Evolutionary conservation across 2,113 vertebrate species (phyloP), one percentile per base, ranked within the genome.

Genomic region (Calypte anna): DNA sequence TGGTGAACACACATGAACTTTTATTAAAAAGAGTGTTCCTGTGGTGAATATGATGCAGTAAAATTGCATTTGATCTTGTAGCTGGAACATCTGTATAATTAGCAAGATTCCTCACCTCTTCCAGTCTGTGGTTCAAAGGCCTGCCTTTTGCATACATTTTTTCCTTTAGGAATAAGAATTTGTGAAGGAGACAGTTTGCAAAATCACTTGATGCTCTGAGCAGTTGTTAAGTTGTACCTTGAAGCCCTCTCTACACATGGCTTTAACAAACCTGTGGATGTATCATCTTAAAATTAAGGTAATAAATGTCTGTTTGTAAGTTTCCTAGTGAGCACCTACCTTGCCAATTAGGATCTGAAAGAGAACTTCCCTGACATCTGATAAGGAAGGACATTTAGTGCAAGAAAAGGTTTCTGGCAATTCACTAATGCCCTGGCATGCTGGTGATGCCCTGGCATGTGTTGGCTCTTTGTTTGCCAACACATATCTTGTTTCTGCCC

Each of bases 21-120:
- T 84, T 28, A 23, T 90, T 93, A 89, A 91, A 92, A 83, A 86
- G 46, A 91, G 72, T 38, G 91, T 88, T 85, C 64, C 91, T 78
- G 76, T 83, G 92, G 91, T 86, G 77, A 90, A 57, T 81, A 7
- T 72, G 86, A 86, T 70, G 66, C 80, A 88, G 68, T 90, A 38
- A 90, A 95, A 95, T 23, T 77, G 63, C 80, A 86, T 86, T 72
- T 88, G 18, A 77, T 64, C 91, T 86, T 48, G 68, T 67, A 66
- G 94, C 86, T 85, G 92, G 80, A 94, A 94, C 73, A 93, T 88
- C 72, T 95, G 82, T 88, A 63, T 84, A 86, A 92, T 91, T 86
- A 90, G 69, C 48, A 91, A 50, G 66, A 91, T 78, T 92, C 74
- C 68, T 79, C 91, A 89, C 86, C 91, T 94, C 82, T 90, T 90